Percentiles rank a stretch among this genome's conserved stretches.
Conservation (phyloP, 2,888 invertebrate genomes). For the Cecidostiba fungosa region DNA sequence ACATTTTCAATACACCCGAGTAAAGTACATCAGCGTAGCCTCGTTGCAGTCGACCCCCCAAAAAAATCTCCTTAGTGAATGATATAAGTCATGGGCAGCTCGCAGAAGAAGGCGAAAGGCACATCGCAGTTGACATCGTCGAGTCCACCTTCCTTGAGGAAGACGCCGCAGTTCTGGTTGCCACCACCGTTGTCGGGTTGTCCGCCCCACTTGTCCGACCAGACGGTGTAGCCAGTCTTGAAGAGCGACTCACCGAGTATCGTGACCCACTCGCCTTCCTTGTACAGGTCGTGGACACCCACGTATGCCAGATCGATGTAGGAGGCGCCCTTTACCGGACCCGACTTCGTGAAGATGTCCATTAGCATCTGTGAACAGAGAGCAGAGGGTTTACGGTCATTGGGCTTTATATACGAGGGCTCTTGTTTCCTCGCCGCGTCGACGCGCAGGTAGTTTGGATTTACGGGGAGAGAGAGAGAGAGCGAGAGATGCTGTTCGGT, state of each 20-base stretch:
- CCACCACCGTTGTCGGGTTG: conserved; percentile 76
- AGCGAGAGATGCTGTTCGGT: too few species aligned
- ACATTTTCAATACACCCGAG: background rate
- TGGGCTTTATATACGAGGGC: background rate
- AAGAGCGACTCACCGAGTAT: conserved; percentile 74
- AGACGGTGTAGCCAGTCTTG: conserved; percentile 75
- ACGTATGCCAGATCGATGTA: conserved; percentile 71
- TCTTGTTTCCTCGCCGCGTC: background rate
- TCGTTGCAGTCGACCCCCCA: background rate
- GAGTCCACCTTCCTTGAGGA: conserved; percentile 73
- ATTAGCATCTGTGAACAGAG: conserved; percentile 65
- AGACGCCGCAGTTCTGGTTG: conserved; percentile 74
- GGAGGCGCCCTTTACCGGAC: conserved; percentile 69
- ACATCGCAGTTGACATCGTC: conserved; percentile 75
- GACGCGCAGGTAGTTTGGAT: conserved; percentile 7
- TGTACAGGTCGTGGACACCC: conserved; percentile 75
- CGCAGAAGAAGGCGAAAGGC: conserved; percentile 75
- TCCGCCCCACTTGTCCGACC: conserved; percentile 75
- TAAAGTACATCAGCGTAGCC: too few species aligned
- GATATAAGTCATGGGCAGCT: conserved; percentile 67
- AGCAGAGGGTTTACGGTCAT: conserved; percentile 57
- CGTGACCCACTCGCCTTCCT: conserved; percentile 77
- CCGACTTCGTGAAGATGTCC: conserved; percentile 67
- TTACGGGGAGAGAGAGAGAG: background rate
- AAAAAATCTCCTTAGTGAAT: conserved; percentile 27